Percentiles rank a stretch among this genome's conserved stretches.
Evolutionary conservation across 1,140 invertebrate species (phyloP).

Genomic region (Trialeurodes vaporariorum): DNA sequence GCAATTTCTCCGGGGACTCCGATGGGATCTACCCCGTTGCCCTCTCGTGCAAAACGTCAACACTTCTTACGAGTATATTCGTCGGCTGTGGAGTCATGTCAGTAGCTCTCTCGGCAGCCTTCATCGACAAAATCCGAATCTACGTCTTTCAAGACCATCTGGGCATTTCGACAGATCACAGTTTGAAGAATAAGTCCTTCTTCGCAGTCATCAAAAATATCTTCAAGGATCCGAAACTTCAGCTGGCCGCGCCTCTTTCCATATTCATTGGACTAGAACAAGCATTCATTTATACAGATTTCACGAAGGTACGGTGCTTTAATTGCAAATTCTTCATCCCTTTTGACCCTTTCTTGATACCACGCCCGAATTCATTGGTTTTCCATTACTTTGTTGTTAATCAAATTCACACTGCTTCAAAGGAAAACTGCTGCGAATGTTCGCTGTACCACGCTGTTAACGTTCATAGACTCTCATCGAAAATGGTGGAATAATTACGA

Average conservation of each 20-base stretch:
- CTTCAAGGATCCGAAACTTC: conserved; percentile 41
- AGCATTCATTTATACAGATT: conserved; percentile 58
- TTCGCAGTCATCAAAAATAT: conserved; percentile 29
- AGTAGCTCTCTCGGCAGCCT: conserved; percentile 39
- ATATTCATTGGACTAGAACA: conserved; percentile 59
- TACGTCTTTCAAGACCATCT: conserved; percentile 26
- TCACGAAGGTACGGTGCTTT: conserved; percentile 56
- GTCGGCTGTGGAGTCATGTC: conserved; percentile 40
- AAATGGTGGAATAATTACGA: too few species aligned
- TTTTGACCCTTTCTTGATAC: too few species aligned
- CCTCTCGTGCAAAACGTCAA: conserved; percentile 31
- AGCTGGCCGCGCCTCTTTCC: conserved; percentile 48
- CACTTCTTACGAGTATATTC: conserved; percentile 40
- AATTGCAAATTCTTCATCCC: too few species aligned
- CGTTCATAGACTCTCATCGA: too few species aligned
- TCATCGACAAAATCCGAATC: conserved; percentile 38
- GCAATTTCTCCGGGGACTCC: conserved; percentile 2
- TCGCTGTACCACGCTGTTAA: too few species aligned
- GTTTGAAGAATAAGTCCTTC: conserved; percentile 19
- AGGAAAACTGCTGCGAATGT: too few species aligned
- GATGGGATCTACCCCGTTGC: not conserved
- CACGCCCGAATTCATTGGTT: too few species aligned
- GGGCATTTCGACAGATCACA: conserved; percentile 28
- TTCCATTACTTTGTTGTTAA: too few species aligned
- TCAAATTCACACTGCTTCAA: too few species aligned